Base-by-base conservation (phyloP, 2,888 invertebrate genomes). In the Serripes groenlandicus region DNA sequence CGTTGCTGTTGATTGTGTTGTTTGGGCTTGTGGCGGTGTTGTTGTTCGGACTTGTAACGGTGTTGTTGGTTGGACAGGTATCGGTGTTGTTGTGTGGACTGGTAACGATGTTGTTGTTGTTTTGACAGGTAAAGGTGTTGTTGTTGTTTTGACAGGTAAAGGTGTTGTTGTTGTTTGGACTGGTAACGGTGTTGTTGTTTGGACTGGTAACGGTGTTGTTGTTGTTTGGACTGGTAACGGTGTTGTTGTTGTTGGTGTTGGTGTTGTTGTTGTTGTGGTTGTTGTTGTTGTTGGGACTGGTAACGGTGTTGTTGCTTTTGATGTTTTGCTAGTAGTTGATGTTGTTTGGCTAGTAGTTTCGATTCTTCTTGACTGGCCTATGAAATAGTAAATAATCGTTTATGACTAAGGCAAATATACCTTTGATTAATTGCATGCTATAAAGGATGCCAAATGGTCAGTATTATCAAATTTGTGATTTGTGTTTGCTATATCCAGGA, bases 1-100 rank as follows among this genome's bases (percentile, higher is more conserved):
- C 34, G 62, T 62, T 30, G 62, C 5, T 62, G 62, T 34, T 60
- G 60, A n/a, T n/a, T n/a, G n/a, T n/a, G n/a, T n/a, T n/a, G n/a
- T n/a, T n/a, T n/a, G n/a, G n/a, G n/a, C n/a, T 62, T 34, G 3
- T 21, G 28, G 11, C 5, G 34, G 2, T 62, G n/a, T n/a, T 42
- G 42, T 42, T 42, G 42, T 42, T 9, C 42, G 9, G 9, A 34
- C 62, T 26, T 62, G 9, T 28, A 62, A 9, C 62, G 28, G 5
- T n/a, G 42, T 18, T 42, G 42, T 42, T 42, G 42, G 42, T n/a
- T n/a, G n/a, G n/a, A n/a, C n/a, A n/a, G n/a, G n/a, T n/a, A n/a
- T n/a, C n/a, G n/a, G n/a, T n/a, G n/a, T n/a, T n/a, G n/a, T n/a
- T n/a, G 42, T 42, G 42, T 42, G 9, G 42, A 42, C 42, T 42